These are phyloP conservation scores for Lathamus discolor DNA, from an alignment of 2,113 vertebrate genomes.

Conservation along the genomic window DNA sequence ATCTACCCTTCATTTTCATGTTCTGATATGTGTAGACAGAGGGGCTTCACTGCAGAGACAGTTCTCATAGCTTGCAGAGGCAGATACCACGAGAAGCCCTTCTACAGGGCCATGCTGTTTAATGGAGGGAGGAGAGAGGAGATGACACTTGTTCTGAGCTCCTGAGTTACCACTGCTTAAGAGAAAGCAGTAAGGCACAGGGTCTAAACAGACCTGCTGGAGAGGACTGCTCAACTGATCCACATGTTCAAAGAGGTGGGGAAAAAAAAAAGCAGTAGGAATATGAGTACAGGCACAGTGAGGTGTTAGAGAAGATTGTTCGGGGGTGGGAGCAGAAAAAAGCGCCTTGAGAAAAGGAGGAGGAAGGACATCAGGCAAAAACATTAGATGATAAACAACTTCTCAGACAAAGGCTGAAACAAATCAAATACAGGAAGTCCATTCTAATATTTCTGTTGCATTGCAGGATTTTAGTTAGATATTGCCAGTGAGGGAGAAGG, in stretches of 20 bases:
- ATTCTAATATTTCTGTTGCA: neutral
- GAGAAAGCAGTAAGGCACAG: neutral
- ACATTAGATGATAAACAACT: neutral
- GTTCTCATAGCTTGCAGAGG: neutral
- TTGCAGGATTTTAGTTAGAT: neutral
- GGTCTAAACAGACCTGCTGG: neutral
- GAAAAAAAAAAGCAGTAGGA: neutral
- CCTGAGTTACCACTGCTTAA: neutral
- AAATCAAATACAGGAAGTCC: neutral
- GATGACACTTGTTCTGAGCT: neutral
- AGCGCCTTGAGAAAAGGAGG: neutral
- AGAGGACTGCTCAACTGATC: neutral
- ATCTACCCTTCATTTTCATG: neutral
- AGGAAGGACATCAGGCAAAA: neutral
- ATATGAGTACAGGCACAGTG: neutral
- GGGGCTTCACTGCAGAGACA: neutral
- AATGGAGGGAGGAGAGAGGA: neutral
- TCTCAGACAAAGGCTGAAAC: neutral
- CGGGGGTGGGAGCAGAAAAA: neutral
- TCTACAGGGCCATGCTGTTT: neutral
- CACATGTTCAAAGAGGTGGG: neutral
- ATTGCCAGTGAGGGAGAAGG: neutral
- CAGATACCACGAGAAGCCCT: neutral
- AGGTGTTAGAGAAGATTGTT: neutral
- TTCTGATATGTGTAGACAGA: neutral